Evolutionary conservation across 1,140 invertebrate species (phyloP), one percentile per base, ranked within the genome.

Genomic region (Drosophila prosaltans): DNA sequence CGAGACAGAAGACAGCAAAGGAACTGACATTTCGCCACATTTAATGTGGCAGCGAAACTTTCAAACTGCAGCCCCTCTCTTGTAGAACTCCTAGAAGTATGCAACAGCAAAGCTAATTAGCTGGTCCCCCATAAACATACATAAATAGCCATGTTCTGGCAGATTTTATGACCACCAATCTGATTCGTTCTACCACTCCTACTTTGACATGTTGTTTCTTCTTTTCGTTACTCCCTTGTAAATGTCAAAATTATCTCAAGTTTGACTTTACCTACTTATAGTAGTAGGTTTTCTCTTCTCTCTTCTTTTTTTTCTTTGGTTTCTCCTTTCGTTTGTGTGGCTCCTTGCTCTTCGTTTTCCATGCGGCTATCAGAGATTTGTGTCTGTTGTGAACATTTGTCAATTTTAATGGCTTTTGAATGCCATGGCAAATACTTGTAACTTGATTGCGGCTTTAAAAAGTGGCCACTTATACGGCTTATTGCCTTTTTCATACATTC

Each of bases 391-490:
- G 32, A 65, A 67, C 70, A 80, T 89, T 89, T 84, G 72, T 88
- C 83, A 89, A 80, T 80, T 84, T 80, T 80, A 88, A 88, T 89
- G 77, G 72, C 76, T 69, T 80, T 86, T 59, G 59, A 80, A 83
- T 80, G 51, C 45, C 41, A 55, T 45, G 54, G 21, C 40, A 70
- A 74, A 70, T 74, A 72, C 80, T 60, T 61, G 55, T 43, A 70
- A 66, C 74, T 76, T 76, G 64, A 77, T 66, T 59, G 66, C 66
- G 43, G 64, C 69, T 57, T 60, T 54, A 66, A 60, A 78, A 89
- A 88, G 71, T 81, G 80, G 74, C 80, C 84, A 88, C 84, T 88
- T 88, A 88, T 80, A 89, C 74, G 84, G 84, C 84, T 88, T 88
- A 88, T 89, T 88, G 84, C 80, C 84, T 78, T 74, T 73, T 71